Evolutionary conservation across 1,140 invertebrate species (phyloP).

Genomic region (Drosophila ohnishii): DNA sequence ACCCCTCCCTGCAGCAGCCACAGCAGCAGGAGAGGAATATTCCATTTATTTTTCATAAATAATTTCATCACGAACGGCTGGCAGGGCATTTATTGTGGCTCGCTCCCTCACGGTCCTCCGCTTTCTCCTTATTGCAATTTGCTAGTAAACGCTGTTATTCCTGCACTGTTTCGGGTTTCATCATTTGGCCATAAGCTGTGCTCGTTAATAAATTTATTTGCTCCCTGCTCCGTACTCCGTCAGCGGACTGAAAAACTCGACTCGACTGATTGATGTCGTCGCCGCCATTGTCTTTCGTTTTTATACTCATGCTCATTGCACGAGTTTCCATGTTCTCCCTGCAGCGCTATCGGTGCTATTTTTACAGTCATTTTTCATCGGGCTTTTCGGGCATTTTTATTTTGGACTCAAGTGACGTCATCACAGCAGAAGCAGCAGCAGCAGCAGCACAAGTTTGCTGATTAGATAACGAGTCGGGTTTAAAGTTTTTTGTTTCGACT

Average conservation of each 20-base stretch:
- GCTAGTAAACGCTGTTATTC: conserved; percentile 30
- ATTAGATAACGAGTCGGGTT: conserved; percentile 41
- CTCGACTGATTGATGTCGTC: conserved; percentile 72
- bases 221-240: conserved; percentile 1
- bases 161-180: conserved; percentile 43
- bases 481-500: conserved; percentile 32
- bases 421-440: conserved; percentile 1
- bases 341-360: conserved; percentile 34
- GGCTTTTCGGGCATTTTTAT: conserved; percentile 52
- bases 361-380: conserved; percentile 48
- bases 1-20: conserved; percentile 12
- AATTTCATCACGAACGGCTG: conserved; percentile 68
- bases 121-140: conserved; percentile 24
- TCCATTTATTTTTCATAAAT: conserved; percentile 75
- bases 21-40: conserved; percentile 28
- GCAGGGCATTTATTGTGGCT: conserved; percentile 33
- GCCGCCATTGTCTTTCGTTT: conserved; percentile 64
- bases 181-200: conserved; percentile 43
- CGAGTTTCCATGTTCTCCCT: conserved; percentile 40
- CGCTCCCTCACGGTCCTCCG: background rate
- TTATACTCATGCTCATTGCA: conserved; percentile 56
- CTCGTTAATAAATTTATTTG: conserved; percentile 50
- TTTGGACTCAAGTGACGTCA: conserved; percentile 39
- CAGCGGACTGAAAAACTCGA: conserved; percentile 52
- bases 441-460: background rate